A percentile compares a stretch with the other conserved stretches of the same genome.
Conservation (phyloP, 2,113 vertebrate genomes). For the Ia io region DNA sequence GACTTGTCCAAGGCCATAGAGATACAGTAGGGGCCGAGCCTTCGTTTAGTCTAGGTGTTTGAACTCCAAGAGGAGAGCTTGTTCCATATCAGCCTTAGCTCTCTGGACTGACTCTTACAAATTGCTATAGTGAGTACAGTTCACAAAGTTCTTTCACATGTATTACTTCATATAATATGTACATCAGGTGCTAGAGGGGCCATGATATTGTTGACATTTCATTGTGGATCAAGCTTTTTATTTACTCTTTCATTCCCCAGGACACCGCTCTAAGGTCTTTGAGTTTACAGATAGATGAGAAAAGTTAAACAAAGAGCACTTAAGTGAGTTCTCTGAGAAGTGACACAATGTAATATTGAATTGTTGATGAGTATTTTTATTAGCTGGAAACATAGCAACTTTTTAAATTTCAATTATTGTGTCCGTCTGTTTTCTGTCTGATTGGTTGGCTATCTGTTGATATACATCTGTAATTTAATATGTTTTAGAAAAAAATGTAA, state of each 20-base stretch:
- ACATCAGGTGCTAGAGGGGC: not conserved
- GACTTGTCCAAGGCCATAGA: not conserved
- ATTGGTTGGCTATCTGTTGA: not conserved
- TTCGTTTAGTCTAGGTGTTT: not conserved
- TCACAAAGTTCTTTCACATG: not conserved
- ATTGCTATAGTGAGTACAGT: not conserved
- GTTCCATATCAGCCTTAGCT: not conserved
- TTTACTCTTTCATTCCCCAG: not conserved
- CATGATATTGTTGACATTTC: not conserved
- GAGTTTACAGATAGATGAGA: not conserved
- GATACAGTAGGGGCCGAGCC: not conserved
- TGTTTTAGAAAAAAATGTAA: not conserved
- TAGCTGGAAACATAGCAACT: not conserved
- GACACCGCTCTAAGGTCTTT: not conserved
- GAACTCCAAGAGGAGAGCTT: not conserved
- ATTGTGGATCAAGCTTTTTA: not conserved
- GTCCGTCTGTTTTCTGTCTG: not conserved
- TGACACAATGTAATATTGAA: not conserved
- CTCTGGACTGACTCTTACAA: not conserved
- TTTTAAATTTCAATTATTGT: not conserved
- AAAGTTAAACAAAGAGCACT: not conserved
- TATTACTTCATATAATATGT: not conserved
- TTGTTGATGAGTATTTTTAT: not conserved
- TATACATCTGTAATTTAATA: not conserved
- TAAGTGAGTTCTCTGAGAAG: not conserved